Percentiles rank a stretch among this genome's conserved stretches.
Evolutionary conservation across 2,797 vertebrate genomes (phyloP).

Genomic region (Podarcis siculus): DNA sequence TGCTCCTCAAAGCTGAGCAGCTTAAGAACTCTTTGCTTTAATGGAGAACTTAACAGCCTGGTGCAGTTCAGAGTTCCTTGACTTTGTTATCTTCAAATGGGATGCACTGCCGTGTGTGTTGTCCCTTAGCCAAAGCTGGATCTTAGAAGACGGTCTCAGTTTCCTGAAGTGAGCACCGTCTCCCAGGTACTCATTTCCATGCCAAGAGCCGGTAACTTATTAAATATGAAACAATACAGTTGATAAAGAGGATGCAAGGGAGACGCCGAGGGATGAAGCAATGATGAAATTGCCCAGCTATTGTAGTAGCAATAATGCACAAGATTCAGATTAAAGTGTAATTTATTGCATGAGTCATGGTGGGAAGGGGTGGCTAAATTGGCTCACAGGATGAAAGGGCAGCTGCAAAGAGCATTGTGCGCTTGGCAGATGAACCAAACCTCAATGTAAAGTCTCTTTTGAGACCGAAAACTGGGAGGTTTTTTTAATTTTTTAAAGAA

Average conservation of each 20-base stretch:
- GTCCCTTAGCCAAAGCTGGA: conserved; percentile 32
- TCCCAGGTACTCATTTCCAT: conserved; percentile 48
- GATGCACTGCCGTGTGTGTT: background rate
- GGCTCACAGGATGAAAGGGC: conserved; percentile 51
- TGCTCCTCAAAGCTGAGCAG: background rate
- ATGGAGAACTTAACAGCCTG: background rate
- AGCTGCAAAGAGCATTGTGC: conserved; percentile 33
- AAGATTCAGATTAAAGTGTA: conserved; percentile 63
- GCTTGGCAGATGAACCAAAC: conserved; percentile 41
- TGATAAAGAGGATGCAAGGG: conserved; percentile 59
- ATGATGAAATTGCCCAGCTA: conserved; percentile 47
- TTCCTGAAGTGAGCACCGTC: conserved; percentile 21
- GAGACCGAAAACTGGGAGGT: background rate
- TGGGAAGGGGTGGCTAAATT: conserved; percentile 49
- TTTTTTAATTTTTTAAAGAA: background rate
- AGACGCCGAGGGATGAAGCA: conserved; percentile 46
- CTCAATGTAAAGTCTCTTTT: conserved; percentile 15
- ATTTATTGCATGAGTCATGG: conserved; percentile 54
- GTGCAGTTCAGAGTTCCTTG: background rate
- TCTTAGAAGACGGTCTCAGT: conserved; percentile 14
- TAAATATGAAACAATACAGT: conserved; percentile 56
- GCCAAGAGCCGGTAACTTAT: conserved; percentile 47
- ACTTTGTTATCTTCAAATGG: background rate
- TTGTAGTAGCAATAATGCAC: conserved; percentile 48
- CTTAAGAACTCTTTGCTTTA: background rate